Percentiles rank a stretch among this genome's conserved stretches.
Conservation (phyloP, 92 coral and sea anemone genomes). For the Umimayanthus chanpuru region DNA sequence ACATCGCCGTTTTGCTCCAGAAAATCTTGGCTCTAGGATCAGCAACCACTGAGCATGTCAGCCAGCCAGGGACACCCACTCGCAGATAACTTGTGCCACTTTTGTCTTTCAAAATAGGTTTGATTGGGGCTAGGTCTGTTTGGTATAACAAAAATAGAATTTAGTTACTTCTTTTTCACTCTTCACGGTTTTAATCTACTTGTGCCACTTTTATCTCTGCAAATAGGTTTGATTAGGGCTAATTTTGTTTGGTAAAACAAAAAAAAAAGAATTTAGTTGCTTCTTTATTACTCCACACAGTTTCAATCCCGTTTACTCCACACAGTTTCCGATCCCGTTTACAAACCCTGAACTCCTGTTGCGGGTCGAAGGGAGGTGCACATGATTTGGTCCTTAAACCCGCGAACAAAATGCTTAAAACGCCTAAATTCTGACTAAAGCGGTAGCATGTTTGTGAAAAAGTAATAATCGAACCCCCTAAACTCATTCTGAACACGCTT, state of each 20-base stretch:
- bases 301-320: not conserved
- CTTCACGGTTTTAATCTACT: not conserved
- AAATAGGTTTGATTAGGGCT: too few species aligned
- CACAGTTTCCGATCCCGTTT: not conserved
- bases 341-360: too few species aligned
- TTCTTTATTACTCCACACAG: not conserved
- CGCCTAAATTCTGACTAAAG: too few species aligned
- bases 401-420: too few species aligned
- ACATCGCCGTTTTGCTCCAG: conserved; percentile 69
- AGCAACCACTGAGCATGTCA: conserved; percentile 71
- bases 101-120: conserved; percentile 26
- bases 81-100: conserved; percentile 55
- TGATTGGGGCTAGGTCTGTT: conserved; percentile 31
- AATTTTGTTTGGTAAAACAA: too few species aligned
- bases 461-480: too few species aligned
- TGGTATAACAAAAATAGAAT: not conserved
- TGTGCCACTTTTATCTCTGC: too few species aligned
- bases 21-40: conserved; percentile 83
- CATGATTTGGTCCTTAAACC: too few species aligned
- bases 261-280: not conserved
- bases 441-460: too few species aligned
- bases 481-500: too few species aligned
- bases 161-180: not conserved
- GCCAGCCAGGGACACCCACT: conserved; percentile 70
- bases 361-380: too few species aligned